Evolutionary conservation across 2,113 vertebrate species (phyloP), one percentile per base, ranked within the genome.

Genomic region (Zapornia atra): DNA sequence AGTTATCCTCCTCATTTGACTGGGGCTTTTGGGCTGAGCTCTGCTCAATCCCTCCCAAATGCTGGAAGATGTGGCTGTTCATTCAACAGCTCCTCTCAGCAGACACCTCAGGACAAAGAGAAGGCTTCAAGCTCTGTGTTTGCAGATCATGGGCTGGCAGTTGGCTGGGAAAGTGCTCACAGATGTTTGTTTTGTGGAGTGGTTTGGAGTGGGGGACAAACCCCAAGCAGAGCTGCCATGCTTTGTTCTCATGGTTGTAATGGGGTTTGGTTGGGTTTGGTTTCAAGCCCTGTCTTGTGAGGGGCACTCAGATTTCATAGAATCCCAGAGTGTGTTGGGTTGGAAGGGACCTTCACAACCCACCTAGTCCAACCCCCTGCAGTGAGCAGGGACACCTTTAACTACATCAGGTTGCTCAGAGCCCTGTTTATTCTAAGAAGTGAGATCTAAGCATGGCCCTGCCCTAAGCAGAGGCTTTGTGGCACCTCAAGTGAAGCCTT

Each of bases 121-220:
- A 44, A 29, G n/a, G 34, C 18, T 9, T 19, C 85, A 24, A 50
- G 38, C 12, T 15, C 56, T 0, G 0, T 24, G 1, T 34, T 72
- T 60, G 19, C 36, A 14, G 36, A 56, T 28, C 13, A 12, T 2
- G 26, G 44, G 33, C 4, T 8, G n/a, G 42, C 42, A 48, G 36
- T 19, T 46, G 44, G 19, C 69, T 82, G 19, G 15, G 65, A 56
- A 69, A 73, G 34, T 5, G 12, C 42, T 54, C 26, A 5, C 0
- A 1, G 34, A 13, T 18, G 19, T 40, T 64, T 56, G 12, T 29
- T 70, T 70, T 64, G 63, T 46, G 7, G 79, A 70, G 44, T 18
- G 19, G 28, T 50, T 65, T 48, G 68, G 44, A 13, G 17, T 5
- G 10, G 38, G 48, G 34, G 2, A 21, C n/a, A 70, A 64, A 54